Percentiles rank a stretch among this genome's conserved stretches.
phyloP scores from a whole-genome alignment of 2,888 invertebrate genomes.

The Drosophila villosipedis region DNA sequence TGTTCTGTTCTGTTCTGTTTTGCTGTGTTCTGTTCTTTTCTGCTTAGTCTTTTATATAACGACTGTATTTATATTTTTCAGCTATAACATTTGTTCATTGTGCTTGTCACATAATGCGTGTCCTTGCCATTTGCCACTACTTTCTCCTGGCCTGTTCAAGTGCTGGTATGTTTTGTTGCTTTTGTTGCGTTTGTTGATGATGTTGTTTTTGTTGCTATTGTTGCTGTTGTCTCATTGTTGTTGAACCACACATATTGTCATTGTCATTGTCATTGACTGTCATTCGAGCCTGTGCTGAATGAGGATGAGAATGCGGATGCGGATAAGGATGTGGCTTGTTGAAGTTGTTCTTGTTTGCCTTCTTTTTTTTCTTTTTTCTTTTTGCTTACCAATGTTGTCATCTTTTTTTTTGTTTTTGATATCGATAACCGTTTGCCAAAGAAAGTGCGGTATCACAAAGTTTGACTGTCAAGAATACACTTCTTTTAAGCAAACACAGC shows the following conservation, averaged over 20 bases:
- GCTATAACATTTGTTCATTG: constrained; percentile 31
- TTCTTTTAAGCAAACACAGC: not conserved
- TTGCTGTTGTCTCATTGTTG: constrained; percentile 35
- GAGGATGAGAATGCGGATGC: constrained; percentile 34
- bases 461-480: not conserved
- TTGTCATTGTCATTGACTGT: constrained; percentile 59
- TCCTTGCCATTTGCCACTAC: constrained; percentile 53
- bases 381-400: constrained; percentile 29
- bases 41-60: constrained; percentile 24
- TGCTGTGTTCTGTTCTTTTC: not conserved
- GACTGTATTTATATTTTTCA: constrained; percentile 41
- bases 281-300: constrained; percentile 36
- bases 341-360: constrained; percentile 34
- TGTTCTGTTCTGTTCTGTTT: constrained; percentile 5
- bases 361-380: constrained; percentile 1
- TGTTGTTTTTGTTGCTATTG: not conserved
- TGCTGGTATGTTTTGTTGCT: constrained; percentile 11
- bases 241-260: constrained; percentile 49
- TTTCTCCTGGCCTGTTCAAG: constrained; percentile 12
- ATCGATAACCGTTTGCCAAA: constrained; percentile 26
- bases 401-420: constrained; percentile 28
- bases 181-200: constrained; percentile 8
- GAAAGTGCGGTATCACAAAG: not conserved
- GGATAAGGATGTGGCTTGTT: constrained; percentile 46
- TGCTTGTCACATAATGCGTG: constrained; percentile 61